These are phyloP conservation scores for Monopis laevigella DNA, from an alignment of 2,888 invertebrate species.

Conservation along the genomic window DNA sequence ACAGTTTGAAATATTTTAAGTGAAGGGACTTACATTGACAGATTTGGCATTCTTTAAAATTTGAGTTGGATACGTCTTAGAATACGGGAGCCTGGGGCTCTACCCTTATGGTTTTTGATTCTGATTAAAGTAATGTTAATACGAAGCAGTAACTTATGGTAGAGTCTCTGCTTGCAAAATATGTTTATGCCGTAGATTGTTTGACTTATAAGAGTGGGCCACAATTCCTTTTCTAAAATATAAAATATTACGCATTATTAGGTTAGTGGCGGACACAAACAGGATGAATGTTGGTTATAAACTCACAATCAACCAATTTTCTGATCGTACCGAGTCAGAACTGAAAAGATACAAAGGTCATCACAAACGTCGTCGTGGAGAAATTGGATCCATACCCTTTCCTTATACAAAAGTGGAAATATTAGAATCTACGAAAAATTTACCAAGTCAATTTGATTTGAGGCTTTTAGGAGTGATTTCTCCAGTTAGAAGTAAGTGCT, in stretches of 20 bases:
- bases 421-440: slow-evolving; percentile 20
- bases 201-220: too few relatives aligned
- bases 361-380: slow-evolving; percentile 26
- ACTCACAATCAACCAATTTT: slow-evolving; percentile 38
- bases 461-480: slow-evolving; percentile 36
- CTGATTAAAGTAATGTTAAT: too few relatives aligned
- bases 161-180: too few relatives aligned
- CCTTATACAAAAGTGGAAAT: slow-evolving; percentile 32
- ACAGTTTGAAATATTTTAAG: too few relatives aligned
- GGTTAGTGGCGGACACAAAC: slow-evolving; percentile 30
- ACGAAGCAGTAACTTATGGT: too few relatives aligned
- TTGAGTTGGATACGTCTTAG: too few relatives aligned
- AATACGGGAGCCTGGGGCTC: too few relatives aligned
- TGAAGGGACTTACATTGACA: too few relatives aligned
- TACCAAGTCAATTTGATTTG: slow-evolving; percentile 36
- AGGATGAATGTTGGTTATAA: slow-evolving; percentile 34
- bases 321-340: slow-evolving; percentile 40
- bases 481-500: slow-evolving; percentile 34
- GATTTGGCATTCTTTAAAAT: too few relatives aligned
- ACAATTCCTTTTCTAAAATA: too few relatives aligned
- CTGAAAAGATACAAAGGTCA: slow-evolving; percentile 31
- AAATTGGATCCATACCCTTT: slow-evolving; percentile 34
- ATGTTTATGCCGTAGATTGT: too few relatives aligned
- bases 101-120: too few relatives aligned
- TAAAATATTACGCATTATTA: slow-evolving; percentile 18